Evolutionary conservation across 2,888 invertebrate species (phyloP).

Genomic region (Anthophora plumipes): DNA sequence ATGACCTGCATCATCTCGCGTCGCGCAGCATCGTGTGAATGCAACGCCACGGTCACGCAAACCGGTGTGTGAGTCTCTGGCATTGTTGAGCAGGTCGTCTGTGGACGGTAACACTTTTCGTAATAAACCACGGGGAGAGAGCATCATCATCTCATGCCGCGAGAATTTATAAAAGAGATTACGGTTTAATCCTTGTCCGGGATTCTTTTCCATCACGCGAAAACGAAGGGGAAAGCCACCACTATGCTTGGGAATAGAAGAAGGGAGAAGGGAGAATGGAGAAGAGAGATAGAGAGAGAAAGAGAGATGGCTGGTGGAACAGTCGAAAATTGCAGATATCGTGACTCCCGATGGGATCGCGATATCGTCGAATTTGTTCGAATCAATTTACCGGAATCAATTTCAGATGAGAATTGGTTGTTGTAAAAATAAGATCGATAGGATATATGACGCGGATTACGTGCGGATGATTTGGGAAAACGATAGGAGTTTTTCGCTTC

Average conservation of each 20-base stretch:
- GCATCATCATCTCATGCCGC: slow-evolving; percentile 20
- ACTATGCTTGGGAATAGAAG: background rate
- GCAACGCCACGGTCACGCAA: slow-evolving; percentile 6
- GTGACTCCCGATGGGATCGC: slow-evolving; percentile 9
- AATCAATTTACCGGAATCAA: slow-evolving; percentile 15
- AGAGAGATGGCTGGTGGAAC: too few relatives aligned
- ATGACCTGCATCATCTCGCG: slow-evolving; percentile 76
- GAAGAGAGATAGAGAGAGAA: too few relatives aligned
- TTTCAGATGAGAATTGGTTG: slow-evolving; percentile 1
- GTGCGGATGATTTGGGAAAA: background rate
- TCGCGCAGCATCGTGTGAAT: slow-evolving; percentile 63
- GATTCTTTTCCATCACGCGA: slow-evolving; percentile 17
- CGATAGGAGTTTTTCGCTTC: too few relatives aligned
- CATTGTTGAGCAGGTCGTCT: slow-evolving; percentile 19
- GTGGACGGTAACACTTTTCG: slow-evolving; percentile 30
- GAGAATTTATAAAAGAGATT: slow-evolving; percentile 42
- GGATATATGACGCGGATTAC: background rate
- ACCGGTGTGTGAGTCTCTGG: slow-evolving; percentile 19
- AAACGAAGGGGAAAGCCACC: background rate
- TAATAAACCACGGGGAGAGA: slow-evolving; percentile 29
- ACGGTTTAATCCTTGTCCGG: slow-evolving; percentile 14
- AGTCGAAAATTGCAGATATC: background rate
- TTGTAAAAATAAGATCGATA: background rate
- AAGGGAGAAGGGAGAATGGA: too few relatives aligned
- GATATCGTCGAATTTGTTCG: background rate